Conservation (phyloP, 53 echinoderm and acorn worm species). For the Mesocentrotus franciscanus region DNA sequence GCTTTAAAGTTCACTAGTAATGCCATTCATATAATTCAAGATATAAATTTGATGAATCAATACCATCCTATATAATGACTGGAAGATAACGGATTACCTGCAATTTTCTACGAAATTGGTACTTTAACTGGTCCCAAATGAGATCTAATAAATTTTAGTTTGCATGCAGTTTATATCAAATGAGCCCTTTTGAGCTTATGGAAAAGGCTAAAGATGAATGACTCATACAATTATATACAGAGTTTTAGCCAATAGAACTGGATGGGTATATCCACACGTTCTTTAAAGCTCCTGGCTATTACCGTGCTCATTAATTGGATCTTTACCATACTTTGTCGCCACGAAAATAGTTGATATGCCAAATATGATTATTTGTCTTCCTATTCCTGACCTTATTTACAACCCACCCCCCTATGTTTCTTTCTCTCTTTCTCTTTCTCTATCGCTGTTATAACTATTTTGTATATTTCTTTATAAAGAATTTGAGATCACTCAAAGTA, state of each 20-base stretch:
- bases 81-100: background rate
- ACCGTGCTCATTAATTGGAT: too few species aligned
- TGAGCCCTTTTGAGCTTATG: background rate
- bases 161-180: background rate
- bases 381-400: background rate
- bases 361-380: background rate
- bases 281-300: too few species aligned
- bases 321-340: too few species aligned
- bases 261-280: too few species aligned
- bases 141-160: background rate
- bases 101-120: constrained; percentile 14
- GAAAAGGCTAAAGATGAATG: background rate
- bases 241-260: too few species aligned
- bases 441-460: too few species aligned
- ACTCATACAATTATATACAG: background rate
- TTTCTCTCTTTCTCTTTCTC: too few species aligned
- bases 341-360: too few species aligned
- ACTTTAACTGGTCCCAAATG: background rate
- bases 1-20: background rate
- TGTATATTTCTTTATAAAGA: too few species aligned
- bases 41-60: background rate
- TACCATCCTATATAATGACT: background rate
- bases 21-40: background rate
- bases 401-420: too few species aligned
- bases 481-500: too few species aligned